Evolutionary conservation across 2,797 vertebrate genomes (phyloP).

Genomic region (Megaceryle alcyon): DNA sequence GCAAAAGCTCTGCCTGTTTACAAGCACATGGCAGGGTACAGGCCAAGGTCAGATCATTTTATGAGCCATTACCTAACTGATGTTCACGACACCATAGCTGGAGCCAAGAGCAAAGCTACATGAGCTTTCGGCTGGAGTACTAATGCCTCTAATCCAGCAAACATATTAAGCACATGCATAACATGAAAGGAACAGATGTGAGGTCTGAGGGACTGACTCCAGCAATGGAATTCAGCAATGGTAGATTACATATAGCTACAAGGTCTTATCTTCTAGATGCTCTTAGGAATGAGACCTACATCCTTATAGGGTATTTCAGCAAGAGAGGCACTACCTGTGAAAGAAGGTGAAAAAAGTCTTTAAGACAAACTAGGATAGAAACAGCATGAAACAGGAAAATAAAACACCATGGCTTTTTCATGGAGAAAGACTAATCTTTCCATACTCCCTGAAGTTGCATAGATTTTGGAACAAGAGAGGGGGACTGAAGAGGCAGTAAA

Average conservation of each 20-base stretch:
- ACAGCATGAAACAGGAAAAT: not conserved
- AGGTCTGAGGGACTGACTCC: not conserved
- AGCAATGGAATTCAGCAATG: not conserved
- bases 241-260: not conserved
- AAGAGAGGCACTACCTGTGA: not conserved
- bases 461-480: not conserved
- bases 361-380: not conserved
- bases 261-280: not conserved
- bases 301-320: not conserved
- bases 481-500: not conserved
- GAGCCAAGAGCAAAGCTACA: not conserved
- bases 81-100: not conserved
- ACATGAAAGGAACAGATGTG: not conserved
- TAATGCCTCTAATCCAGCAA: not conserved
- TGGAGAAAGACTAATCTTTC: not conserved
- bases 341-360: not conserved
- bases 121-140: not conserved
- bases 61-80: not conserved
- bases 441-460: not conserved
- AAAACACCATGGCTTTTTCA: not conserved
- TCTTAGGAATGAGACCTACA: not conserved
- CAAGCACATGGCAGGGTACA: not conserved
- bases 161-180: not conserved
- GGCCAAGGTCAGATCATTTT: not conserved
- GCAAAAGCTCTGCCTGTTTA: not conserved